Base-by-base conservation (phyloP, 2,888 invertebrate genomes). In the Cephus nigrinus region DNA sequence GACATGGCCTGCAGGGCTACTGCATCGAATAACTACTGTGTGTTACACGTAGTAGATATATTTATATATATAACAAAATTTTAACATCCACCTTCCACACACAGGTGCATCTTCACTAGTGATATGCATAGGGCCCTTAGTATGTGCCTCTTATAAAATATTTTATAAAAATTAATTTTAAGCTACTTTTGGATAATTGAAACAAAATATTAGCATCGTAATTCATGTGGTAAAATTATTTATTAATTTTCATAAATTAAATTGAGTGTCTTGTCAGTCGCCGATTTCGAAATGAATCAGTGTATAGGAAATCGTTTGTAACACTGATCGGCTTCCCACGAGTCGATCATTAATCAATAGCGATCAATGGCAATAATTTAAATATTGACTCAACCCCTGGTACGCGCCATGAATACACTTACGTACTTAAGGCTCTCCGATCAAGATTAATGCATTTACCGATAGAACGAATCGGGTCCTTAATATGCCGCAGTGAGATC, bases 361-460 rank as follows among this genome's bases (percentile, higher is more conserved):
- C 78, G 80, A 83, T 87, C 86, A 83, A 85, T 86, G 81, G 83
- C 78, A 83, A 88, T 89, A 86, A 88, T 89, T 89, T 87, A 84
- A 89, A 88, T 89, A 89, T 89, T 88, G 87, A 89, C 86, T 86
- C 83, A 85, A 82, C 82, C 82, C 84, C 84, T 82, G 80, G 84
- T 78, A 81, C 82, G 79, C 78, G 76, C 78, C 79, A 86, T 85
- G 86, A 86, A 87, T 85, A 84, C 82, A 86, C 31, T 85, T 84
- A 79, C 77, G 71, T 73, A 72, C 75, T 76, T 80, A 75, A 82
- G 73, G 77, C 82, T 77, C 75, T 75, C 78, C 81, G 88, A 86
- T 86, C 84, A 88, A 90, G 90, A 90, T 90, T 90, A 88, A 90
- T 90, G 89, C 86, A 84, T 86, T 85, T 84, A 82, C 84, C 85